phyloP scores from a whole-genome alignment of 2,888 invertebrate genomes.

The Trichogramma evanescens region DNA sequence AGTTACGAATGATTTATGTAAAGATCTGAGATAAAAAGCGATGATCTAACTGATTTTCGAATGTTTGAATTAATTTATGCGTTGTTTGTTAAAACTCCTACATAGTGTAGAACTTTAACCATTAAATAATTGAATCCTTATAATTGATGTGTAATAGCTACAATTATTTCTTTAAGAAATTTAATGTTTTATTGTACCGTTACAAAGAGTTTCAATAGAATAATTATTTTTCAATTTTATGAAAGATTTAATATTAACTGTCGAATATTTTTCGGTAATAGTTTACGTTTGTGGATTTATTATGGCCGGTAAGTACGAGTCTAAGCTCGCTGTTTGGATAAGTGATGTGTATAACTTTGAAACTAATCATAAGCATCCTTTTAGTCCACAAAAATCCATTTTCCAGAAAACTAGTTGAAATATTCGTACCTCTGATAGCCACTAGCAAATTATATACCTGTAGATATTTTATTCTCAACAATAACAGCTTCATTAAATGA shows the following conservation, averaged over 20 bases:
- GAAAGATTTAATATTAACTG: background rate
- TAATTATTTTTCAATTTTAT: background rate
- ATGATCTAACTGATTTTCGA: no score
- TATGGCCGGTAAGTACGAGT: constrained; percentile 18
- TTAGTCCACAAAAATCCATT: background rate
- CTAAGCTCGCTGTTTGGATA: no score
- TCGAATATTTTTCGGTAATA: constrained; percentile 4
- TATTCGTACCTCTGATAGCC: constrained; percentile 3
- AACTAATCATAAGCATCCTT: background rate
- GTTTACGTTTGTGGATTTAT: constrained; percentile 18
- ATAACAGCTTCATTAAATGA: background rate
- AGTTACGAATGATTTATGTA: constrained; percentile 1
- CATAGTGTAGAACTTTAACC: no score
- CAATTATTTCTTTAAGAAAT: no score
- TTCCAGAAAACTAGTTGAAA: background rate
- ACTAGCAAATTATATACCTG: background rate
- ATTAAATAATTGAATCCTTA: no score
- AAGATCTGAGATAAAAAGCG: background rate
- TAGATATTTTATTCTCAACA: background rate
- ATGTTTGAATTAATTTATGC: no score
- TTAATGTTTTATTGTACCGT: no score
- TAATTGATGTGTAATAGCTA: no score
- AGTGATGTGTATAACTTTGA: no score
- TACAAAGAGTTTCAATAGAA: background rate
- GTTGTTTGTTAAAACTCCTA: no score